phyloP scores from a whole-genome alignment of 2,888 invertebrate species.

The Priapulus caudatus region DNA sequence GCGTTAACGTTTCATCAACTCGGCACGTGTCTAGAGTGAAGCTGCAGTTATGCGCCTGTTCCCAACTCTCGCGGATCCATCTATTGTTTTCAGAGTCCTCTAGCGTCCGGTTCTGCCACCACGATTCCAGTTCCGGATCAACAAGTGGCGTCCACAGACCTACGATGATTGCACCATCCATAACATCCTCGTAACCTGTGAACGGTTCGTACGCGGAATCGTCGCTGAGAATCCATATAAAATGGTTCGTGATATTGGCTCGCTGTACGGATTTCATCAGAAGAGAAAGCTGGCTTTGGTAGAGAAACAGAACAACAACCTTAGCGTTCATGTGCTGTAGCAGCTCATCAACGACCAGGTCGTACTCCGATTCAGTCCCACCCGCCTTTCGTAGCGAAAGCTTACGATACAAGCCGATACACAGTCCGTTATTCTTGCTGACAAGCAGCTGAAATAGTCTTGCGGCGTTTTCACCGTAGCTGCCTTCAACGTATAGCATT shows the following conservation, averaged over 20 bases:
- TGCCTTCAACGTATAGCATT: slow-evolving; percentile 7
- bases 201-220: slow-evolving; percentile 38
- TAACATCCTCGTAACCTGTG: slow-evolving; percentile 28
- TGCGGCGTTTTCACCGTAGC: slow-evolving; percentile 28
- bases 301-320: slow-evolving; percentile 29
- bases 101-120: slow-evolving; percentile 33
- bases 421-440: background rate
- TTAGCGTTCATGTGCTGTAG: slow-evolving; percentile 18
- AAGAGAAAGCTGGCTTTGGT: slow-evolving; percentile 24
- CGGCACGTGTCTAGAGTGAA: slow-evolving; percentile 12
- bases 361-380: slow-evolving; percentile 8
- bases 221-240: slow-evolving; percentile 36
- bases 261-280: slow-evolving; percentile 23
- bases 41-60: slow-evolving; percentile 33
- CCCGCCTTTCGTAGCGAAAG: slow-evolving; percentile 1
- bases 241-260: slow-evolving; percentile 21
- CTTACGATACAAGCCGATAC: slow-evolving; percentile 14
- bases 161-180: slow-evolving; percentile 28
- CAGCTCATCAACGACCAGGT: slow-evolving; percentile 13
- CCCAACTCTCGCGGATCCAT: slow-evolving; percentile 38
- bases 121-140: slow-evolving; percentile 31
- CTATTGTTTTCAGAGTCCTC: slow-evolving; percentile 32
- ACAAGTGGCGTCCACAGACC: slow-evolving; percentile 11
- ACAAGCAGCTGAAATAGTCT: background rate
- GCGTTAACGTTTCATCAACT: too few species aligned